These are phyloP conservation scores for Grus americana DNA, from an alignment of 2,113 vertebrate species.

Conservation along the genomic window DNA sequence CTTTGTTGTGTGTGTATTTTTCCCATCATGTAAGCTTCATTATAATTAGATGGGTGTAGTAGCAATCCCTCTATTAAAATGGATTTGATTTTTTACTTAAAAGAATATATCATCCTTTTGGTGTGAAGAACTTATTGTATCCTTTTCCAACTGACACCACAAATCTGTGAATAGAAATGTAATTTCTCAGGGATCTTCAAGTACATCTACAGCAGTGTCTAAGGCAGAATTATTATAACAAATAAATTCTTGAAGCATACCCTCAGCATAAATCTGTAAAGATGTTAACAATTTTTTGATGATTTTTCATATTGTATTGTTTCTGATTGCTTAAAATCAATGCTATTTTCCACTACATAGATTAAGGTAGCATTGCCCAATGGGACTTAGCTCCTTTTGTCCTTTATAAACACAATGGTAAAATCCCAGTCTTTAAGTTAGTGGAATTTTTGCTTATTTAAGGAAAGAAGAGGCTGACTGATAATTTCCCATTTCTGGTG, in stretches of 20 bases:
- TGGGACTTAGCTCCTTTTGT: background rate
- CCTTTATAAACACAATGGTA: background rate
- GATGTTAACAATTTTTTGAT: background rate
- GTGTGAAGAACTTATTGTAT: background rate
- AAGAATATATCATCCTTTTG: background rate
- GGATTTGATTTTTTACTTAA: background rate
- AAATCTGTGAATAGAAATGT: background rate
- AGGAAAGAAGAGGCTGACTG: background rate
- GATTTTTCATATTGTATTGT: background rate
- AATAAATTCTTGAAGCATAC: background rate
- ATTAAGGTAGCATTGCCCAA: background rate
- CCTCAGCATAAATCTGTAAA: background rate
- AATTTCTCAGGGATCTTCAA: background rate
- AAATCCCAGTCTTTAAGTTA: background rate
- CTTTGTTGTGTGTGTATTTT: background rate
- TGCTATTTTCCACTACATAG: background rate
- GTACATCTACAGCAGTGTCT: background rate
- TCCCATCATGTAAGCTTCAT: background rate
- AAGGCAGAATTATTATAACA: background rate
- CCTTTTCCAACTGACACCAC: background rate
- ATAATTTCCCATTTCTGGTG: background rate
- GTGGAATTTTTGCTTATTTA: background rate
- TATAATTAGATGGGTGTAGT: background rate
- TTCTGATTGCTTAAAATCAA: background rate
- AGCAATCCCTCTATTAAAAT: background rate